Conservation (phyloP, 2,113 vertebrate species). For the Crypturellus undulatus region DNA sequence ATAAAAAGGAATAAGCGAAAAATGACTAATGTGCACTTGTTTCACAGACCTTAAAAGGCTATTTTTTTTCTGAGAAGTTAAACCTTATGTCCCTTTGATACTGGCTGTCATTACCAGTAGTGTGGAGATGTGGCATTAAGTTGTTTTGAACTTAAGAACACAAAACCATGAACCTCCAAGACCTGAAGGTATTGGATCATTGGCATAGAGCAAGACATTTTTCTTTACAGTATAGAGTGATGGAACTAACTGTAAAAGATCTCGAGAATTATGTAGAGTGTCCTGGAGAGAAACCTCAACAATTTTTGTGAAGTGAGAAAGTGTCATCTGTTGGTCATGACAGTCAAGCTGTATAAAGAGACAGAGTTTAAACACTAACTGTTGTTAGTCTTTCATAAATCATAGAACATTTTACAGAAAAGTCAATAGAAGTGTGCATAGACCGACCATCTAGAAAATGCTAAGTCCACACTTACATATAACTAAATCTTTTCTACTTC, state of each 20-base stretch:
- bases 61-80: not conserved
- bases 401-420: not conserved
- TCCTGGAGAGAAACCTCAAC: not conserved
- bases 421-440: not conserved
- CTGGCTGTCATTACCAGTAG: not conserved
- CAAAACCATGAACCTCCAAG: not conserved
- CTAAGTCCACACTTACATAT: not conserved
- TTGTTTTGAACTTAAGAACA: not conserved
- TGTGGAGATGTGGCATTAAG: not conserved
- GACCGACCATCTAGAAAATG: not conserved
- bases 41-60: not conserved
- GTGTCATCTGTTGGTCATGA: not conserved
- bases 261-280: rapidly evolving
- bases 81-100: not conserved
- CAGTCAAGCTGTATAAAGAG: not conserved
- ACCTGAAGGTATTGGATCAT: not conserved
- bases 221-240: not conserved
- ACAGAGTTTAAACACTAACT: not conserved
- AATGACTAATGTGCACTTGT: not conserved
- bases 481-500: not conserved
- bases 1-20: not conserved
- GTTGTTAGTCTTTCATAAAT: not conserved
- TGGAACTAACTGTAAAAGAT: not conserved
- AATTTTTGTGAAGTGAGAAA: not conserved
- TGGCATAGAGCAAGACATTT: not conserved